Conservation (phyloP, 2,797 vertebrate species). For the Buceros bicornis region DNA sequence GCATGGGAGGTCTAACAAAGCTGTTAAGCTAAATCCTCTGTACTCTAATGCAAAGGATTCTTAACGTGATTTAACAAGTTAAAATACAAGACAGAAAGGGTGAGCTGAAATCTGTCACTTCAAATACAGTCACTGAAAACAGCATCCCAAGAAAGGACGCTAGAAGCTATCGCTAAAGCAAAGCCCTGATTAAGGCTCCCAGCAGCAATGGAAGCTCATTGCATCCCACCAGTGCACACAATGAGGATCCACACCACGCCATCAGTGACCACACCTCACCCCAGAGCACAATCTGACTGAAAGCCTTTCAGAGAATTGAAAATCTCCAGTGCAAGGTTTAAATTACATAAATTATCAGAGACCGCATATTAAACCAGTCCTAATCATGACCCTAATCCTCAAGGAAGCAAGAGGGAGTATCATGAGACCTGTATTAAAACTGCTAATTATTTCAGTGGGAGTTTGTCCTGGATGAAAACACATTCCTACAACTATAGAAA, state of each 20-base stretch:
- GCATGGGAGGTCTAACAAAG: background rate
- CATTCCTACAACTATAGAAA: background rate
- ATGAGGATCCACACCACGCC: background rate
- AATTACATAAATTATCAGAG: constrained; percentile 23
- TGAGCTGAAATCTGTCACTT: background rate
- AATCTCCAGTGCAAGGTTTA: background rate
- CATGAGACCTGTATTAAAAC: constrained; percentile 20
- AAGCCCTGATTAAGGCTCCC: background rate
- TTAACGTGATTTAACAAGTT: background rate
- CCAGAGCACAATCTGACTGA: background rate
- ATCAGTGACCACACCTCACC: background rate
- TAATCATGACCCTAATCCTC: constrained; percentile 43
- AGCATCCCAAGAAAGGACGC: background rate
- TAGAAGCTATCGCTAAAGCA: background rate
- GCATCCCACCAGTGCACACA: background rate
- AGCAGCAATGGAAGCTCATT: background rate
- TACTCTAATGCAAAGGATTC: background rate
- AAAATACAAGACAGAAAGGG: background rate
- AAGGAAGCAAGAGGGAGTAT: constrained; percentile 15
- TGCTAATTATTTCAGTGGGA: background rate
- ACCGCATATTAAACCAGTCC: constrained; percentile 8
- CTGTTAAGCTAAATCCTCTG: background rate
- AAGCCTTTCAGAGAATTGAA: background rate
- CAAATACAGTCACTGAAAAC: background rate
- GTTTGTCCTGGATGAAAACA: background rate